Percentiles rank a stretch among this genome's conserved stretches.
These are phyloP conservation scores for Metopia argyrocephala DNA, from an alignment of 2,888 invertebrate species.

Conservation along the genomic window DNA sequence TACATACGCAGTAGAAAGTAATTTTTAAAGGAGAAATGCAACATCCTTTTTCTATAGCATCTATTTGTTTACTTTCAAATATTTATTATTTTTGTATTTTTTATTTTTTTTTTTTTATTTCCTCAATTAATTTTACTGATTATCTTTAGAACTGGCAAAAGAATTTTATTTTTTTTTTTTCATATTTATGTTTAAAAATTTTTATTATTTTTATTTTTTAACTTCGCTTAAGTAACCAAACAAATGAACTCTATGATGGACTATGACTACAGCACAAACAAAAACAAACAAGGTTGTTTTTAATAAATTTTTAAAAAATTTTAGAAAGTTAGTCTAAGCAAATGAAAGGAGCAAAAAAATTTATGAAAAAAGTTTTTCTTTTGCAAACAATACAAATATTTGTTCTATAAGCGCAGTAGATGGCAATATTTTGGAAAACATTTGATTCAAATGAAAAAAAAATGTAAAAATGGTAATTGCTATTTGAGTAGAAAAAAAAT, in stretches of 20 bases:
- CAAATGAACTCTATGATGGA: slow-evolving; percentile 32
- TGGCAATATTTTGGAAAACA: neutral
- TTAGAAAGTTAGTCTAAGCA: neutral
- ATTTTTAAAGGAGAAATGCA: too few relatives aligned
- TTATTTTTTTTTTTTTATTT: too few relatives aligned
- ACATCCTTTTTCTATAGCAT: too few relatives aligned
- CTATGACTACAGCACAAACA: neutral
- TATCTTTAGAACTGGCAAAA: too few relatives aligned
- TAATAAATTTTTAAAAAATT: neutral
- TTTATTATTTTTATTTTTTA: neutral
- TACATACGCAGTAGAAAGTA: too few relatives aligned
- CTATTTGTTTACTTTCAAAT: too few relatives aligned
- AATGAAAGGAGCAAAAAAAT: neutral
- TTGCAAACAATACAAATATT: neutral
- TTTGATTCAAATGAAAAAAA: neutral
- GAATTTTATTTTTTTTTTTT: neutral
- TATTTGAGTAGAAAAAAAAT: too few relatives aligned
- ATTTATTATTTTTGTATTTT: too few relatives aligned
- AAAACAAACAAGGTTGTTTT: neutral
- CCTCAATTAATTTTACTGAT: too few relatives aligned
- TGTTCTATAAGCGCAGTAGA: neutral
- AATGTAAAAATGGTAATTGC: neutral
- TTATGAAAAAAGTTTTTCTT: slow-evolving; percentile 10
- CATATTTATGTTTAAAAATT: neutral
- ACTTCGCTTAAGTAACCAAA: slow-evolving; percentile 31